These are phyloP conservation scores for Cetonia aurata DNA, from an alignment of 2,888 invertebrate species.

Conservation along the genomic window DNA sequence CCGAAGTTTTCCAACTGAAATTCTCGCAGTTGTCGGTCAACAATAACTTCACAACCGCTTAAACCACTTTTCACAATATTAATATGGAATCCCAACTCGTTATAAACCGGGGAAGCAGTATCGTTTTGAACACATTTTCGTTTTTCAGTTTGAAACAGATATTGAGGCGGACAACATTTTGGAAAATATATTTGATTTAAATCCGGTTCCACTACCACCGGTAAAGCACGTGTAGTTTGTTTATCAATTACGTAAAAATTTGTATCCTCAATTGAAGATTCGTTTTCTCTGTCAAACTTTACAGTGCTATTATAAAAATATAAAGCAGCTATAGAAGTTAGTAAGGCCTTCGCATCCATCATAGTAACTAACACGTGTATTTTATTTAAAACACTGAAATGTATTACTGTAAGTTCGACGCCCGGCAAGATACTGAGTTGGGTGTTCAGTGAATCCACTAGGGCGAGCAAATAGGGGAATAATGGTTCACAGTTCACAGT, in stretches of 20 bases:
- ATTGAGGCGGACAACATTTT: slow-evolving; percentile 51
- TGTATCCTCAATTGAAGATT: background rate
- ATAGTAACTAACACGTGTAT: slow-evolving; percentile 20
- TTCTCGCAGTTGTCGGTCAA: slow-evolving; percentile 47
- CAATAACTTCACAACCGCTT: slow-evolving; percentile 55
- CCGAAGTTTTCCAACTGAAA: slow-evolving; percentile 14
- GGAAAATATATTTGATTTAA: slow-evolving; percentile 43
- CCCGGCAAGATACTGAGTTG: background rate
- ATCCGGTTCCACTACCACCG: slow-evolving; percentile 9
- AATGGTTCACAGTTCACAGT: slow-evolving; percentile 1
- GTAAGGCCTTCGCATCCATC: slow-evolving; percentile 10
- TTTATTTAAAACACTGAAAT: background rate
- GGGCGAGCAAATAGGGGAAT: slow-evolving; percentile 15
- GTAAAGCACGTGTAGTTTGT: background rate
- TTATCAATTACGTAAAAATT: slow-evolving; percentile 19
- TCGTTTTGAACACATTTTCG: slow-evolving; percentile 45
- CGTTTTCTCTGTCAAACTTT: background rate
- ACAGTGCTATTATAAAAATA: slow-evolving; percentile 22
- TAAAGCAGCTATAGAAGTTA: slow-evolving; percentile 18
- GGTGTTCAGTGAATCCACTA: slow-evolving; percentile 4
- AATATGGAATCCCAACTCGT: slow-evolving; percentile 42
- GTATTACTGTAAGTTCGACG: slow-evolving; percentile 6
- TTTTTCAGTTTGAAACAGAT: slow-evolving; percentile 46
- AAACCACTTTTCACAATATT: slow-evolving; percentile 56
- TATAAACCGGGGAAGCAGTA: slow-evolving; percentile 22